These are phyloP conservation scores for Microchirus variegatus DNA, from an alignment of 2,797 vertebrate genomes.

Conservation along the genomic window DNA sequence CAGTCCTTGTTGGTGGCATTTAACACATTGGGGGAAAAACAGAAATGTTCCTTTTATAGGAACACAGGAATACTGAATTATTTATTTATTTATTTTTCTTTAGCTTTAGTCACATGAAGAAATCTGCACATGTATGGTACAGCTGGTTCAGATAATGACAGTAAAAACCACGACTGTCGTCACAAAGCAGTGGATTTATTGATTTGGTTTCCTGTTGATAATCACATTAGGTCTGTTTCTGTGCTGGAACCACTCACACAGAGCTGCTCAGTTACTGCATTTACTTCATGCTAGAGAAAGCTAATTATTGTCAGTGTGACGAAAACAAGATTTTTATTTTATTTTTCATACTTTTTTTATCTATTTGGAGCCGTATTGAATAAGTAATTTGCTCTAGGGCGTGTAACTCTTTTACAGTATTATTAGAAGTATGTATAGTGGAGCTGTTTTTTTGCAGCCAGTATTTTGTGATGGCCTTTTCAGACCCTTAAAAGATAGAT, in stretches of 20 bases:
- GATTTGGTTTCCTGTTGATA: conserved; percentile 45
- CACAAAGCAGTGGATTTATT: conserved; percentile 39
- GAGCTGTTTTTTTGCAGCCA: too few relatives aligned
- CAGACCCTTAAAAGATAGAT: too few relatives aligned
- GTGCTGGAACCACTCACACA: conserved; percentile 37
- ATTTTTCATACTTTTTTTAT: too few relatives aligned
- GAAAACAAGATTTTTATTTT: too few relatives aligned
- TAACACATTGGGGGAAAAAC: background rate
- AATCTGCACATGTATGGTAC: conserved; percentile 6
- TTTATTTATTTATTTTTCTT: conserved; percentile 2
- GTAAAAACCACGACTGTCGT: background rate
- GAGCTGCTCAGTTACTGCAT: conserved; percentile 45
- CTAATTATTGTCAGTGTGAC: too few relatives aligned
- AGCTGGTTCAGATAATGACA: conserved; percentile 23
- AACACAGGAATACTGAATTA: background rate
- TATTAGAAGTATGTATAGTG: too few relatives aligned
- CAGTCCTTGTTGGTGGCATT: background rate
- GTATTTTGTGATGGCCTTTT: too few relatives aligned
- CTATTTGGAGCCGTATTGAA: too few relatives aligned
- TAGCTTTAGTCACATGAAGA: conserved; percentile 1
- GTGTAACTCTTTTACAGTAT: too few relatives aligned
- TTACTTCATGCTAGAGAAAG: too few relatives aligned
- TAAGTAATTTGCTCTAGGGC: too few relatives aligned
- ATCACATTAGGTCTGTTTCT: conserved; percentile 47
- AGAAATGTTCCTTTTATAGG: conserved; percentile 18